phyloP scores from a whole-genome alignment of 2,113 vertebrate genomes.

The Amphilophus citrinellus region DNA sequence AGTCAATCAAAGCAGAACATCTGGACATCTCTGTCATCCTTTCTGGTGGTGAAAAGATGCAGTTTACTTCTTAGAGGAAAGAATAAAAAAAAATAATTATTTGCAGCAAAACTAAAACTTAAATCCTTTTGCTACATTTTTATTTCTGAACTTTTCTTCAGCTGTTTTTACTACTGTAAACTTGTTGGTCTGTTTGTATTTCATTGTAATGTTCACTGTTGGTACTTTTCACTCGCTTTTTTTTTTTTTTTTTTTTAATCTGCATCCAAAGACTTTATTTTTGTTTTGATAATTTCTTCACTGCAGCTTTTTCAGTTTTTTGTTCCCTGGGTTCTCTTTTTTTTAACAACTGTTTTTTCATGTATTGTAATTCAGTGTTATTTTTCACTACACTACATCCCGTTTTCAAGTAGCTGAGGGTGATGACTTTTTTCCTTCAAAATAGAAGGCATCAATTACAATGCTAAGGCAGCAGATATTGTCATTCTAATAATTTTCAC shows the following conservation, averaged over 20 bases:
- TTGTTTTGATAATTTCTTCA: constrained; percentile 19
- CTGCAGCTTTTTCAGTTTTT: constrained; percentile 1
- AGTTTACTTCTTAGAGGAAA: constrained; percentile 25
- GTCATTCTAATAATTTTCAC: constrained; percentile 18
- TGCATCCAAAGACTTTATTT: constrained; percentile 57
- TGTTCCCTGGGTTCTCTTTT: neutral
- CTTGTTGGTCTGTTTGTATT: constrained; percentile 49
- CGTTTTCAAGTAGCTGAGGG: neutral
- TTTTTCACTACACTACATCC: constrained; percentile 5
- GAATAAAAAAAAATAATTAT: neutral
- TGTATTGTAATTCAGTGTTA: constrained; percentile 24
- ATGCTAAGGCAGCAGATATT: constrained; percentile 50
- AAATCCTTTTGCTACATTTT: constrained; percentile 14
- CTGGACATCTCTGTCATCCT: neutral
- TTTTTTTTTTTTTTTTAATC: neutral
- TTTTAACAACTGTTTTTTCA: constrained; percentile 10
- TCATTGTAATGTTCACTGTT: constrained; percentile 22
- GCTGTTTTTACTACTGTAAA: constrained; percentile 57
- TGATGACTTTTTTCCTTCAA: constrained; percentile 4
- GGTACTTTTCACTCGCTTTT: constrained; percentile 26
- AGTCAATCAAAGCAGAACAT: constrained; percentile 25
- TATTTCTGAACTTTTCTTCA: constrained; percentile 50
- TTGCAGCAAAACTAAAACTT: constrained; percentile 38
- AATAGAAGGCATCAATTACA: neutral
- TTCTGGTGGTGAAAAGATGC: constrained; percentile 23